Evolutionary conservation across 2,888 invertebrate genomes (phyloP), one percentile per base, ranked within the genome.

Genomic region (Drosophila maculinotata): DNA sequence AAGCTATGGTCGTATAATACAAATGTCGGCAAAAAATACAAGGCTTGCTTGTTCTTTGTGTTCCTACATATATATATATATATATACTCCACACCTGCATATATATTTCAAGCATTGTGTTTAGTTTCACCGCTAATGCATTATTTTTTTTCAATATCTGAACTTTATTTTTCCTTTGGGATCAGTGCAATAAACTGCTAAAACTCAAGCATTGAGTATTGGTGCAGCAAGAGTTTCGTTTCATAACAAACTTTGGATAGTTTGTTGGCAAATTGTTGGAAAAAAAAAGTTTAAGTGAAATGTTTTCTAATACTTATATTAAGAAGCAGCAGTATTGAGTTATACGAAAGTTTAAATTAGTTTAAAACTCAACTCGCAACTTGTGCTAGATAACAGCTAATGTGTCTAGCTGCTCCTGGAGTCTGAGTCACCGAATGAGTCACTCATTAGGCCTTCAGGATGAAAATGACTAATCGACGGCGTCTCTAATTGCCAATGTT

Each of bases 391-490:
- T n/a, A 20, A 30, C 12, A 12, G 17, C 10, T 9, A 17, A 20
- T 7, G 9, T 12, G 9, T 30, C 28, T 3, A 45, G 17, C 35
- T 20, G 7, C 17, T 36, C 12, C 8, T 44, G 36, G 30, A 30
- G 25, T 38, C 35, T 7, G 36, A 28, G 12, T 30, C 59, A 59
- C 17, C 59, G 44, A 10, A 28, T 72, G 69, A 72, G 54, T 72
- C 59, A 74, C 63, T 74, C 75, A 74, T 72, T 74, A 42, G 45
- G 36, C 63, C 74, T 72, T 74, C 71, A 69, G 41, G 36, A 51
- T 56, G 54, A 52, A 69, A 63, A 63, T 64, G 75, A 69, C 54
- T 63, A 74, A 74, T 74, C 63, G 75, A 58, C 69, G 42, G 38
- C 51, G 42, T 54, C 41, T 44, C 69, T 69, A 63, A 74, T 63